These are phyloP conservation scores for Electrona antarctica DNA, from an alignment of 2,113 vertebrate genomes.

Conservation along the genomic window DNA sequence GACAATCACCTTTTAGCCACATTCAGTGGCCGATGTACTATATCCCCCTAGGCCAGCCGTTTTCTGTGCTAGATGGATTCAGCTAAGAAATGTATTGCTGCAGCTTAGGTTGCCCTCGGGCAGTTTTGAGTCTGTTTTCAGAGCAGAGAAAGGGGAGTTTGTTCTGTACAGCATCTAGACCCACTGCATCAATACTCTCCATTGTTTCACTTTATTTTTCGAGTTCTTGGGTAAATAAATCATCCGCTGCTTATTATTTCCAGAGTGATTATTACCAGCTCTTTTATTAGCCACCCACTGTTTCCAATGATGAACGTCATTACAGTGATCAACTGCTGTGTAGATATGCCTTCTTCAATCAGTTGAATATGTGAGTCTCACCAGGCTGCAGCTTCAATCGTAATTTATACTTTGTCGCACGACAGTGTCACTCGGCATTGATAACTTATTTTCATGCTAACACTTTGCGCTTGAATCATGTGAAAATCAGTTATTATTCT, in stretches of 20 bases:
- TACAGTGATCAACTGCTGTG: conserved; percentile 25
- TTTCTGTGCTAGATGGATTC: conserved; percentile 48
- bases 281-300: conserved; percentile 17
- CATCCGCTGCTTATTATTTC: not conserved
- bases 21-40: conserved; percentile 18
- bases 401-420: conserved; percentile 1
- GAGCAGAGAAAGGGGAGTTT: conserved; percentile 37
- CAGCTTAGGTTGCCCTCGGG: conserved; percentile 65
- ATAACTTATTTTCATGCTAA: too few species aligned
- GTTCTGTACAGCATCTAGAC: conserved; percentile 40
- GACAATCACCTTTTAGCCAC: conserved; percentile 45
- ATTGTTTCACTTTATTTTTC: not conserved
- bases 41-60: conserved; percentile 7
- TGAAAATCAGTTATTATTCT: too few species aligned
- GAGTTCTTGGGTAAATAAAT: conserved; percentile 18
- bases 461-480: too few species aligned
- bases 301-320: conserved; percentile 25
- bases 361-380: not conserved
- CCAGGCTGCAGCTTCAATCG: not conserved
- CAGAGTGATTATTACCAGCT: conserved; percentile 36
- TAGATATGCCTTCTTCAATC: conserved; percentile 15
- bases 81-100: conserved; percentile 61
- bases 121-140: conserved; percentile 65
- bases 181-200: conserved; percentile 26
- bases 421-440: too few species aligned